Evolutionary conservation across 2,797 vertebrate genomes (phyloP).

Genomic region (Tragopan temminckii): DNA sequence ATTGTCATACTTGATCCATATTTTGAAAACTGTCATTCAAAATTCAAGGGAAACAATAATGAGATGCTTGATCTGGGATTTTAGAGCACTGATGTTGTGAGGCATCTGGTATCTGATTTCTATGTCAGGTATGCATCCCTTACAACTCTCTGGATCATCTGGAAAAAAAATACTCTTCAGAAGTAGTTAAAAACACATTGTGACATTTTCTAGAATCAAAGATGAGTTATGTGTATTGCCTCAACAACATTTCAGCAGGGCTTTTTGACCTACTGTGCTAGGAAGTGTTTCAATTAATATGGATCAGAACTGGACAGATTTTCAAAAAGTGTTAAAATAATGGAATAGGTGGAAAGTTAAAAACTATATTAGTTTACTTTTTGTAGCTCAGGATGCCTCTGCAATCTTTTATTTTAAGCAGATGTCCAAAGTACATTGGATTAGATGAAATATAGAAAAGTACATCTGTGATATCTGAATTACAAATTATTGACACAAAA

Average conservation of each 20-base stretch:
- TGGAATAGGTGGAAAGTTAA: neutral
- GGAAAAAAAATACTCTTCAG: neutral
- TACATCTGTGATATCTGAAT: neutral
- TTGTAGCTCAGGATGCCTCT: neutral
- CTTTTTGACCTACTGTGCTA: neutral
- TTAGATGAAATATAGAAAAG: neutral
- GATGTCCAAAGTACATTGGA: neutral
- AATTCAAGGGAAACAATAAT: neutral
- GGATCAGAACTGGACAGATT: neutral
- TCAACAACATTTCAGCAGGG: neutral
- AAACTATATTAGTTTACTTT: neutral
- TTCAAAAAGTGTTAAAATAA: neutral
- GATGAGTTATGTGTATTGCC: neutral
- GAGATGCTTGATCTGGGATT: neutral
- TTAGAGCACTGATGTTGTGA: neutral
- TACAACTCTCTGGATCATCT: neutral
- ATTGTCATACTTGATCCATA: neutral
- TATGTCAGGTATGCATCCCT: neutral
- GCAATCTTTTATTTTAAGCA: neutral
- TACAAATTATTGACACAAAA: neutral
- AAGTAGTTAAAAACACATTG: neutral
- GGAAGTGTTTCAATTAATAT: neutral
- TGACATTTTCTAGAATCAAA: neutral
- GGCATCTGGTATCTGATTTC: neutral
- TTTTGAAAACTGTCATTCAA: constrained; percentile 15